Base-by-base conservation (phyloP, 92 coral and sea anemone species). In the Hydrozoanthus gracilis region DNA sequence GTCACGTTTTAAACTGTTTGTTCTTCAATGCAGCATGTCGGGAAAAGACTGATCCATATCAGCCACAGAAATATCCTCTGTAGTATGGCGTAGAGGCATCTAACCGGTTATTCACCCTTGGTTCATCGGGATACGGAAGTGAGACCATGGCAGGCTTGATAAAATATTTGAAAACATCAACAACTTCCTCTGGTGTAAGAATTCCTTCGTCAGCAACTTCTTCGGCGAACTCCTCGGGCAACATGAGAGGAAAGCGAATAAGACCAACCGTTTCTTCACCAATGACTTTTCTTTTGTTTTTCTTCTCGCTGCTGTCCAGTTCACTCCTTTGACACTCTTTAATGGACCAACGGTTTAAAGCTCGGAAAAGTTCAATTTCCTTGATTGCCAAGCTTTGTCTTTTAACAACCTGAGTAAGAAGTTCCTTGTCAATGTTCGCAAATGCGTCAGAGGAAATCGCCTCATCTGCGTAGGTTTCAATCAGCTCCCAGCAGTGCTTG, bases 191-290 rank as follows among this genome's bases (percentile, higher is more conserved):
- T 12, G 83, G 79, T 1, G 73, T 60, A 13, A 95, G 95, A 8
- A 95, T 73, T 11, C 84, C 86, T 6, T 89, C 67, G 5, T 87
- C 76, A 39, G 92, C 90, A 51, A 95, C 98, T 61, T 55, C 39
- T 8, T 87, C 73, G n/a, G 87, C 91, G 55, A 92, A 93, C 70
- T 91, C 95, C 20, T 55, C 87, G 44, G 86, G 95, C 3, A 83
- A 83, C 96, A 95, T 95, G 44, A 92, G 71, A 3, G 94, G 92
- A 83, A 95, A 95, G 62, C 98, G 93, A 51, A 95, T 87, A 8
- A 18, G 20, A 27, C 5, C 46, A 70, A 70, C 74, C 3, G 14
- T 48, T 7, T 70, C 45, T 39, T 70, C 74, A 27, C 74, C 74
- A 9, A 70, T 70, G 44, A 27, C 74, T 4, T 4, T 27, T 12